Percentiles rank a stretch among this genome's conserved stretches.
Conservation (phyloP, 1,140 invertebrate species). For the Drosophila arizonae region DNA sequence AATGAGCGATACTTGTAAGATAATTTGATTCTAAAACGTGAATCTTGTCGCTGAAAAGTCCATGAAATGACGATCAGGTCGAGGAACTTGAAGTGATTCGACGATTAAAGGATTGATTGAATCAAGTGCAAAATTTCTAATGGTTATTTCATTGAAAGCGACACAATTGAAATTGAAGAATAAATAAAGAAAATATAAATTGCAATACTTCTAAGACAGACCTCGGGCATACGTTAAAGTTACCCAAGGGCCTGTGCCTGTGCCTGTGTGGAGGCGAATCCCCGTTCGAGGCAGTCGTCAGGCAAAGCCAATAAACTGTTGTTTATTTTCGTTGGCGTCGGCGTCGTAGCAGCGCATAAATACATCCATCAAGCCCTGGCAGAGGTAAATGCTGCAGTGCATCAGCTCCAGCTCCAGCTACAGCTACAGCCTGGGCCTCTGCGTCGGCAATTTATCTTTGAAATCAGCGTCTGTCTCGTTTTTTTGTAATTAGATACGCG, state of each 20-base stretch:
- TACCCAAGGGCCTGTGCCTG: not conserved
- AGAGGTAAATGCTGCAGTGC: constrained; percentile 35
- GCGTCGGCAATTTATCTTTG: constrained; percentile 78
- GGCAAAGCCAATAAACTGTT: constrained; percentile 75
- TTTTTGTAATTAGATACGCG: constrained; percentile 79
- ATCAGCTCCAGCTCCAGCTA: constrained; percentile 17
- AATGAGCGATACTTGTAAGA: too few species aligned
- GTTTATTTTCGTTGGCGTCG: constrained; percentile 71
- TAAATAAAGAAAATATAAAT: too few species aligned
- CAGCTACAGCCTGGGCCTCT: constrained; percentile 11
- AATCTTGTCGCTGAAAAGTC: too few species aligned
- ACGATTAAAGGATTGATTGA: too few species aligned
- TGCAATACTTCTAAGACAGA: too few species aligned
- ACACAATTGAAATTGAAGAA: too few species aligned
- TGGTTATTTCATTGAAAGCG: too few species aligned
- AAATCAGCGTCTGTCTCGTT: constrained; percentile 70
- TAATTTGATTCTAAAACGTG: too few species aligned
- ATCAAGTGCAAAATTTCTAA: too few species aligned
- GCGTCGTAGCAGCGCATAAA: constrained; percentile 66
- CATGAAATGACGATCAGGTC: too few species aligned
- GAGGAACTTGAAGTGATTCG: too few species aligned
- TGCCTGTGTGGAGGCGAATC: not conserved
- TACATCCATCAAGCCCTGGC: constrained; percentile 49
- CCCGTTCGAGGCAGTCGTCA: constrained; percentile 7
- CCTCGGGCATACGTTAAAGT: not conserved